Percentiles rank a stretch among this genome's conserved stretches.
Conservation (phyloP, 2,113 vertebrate genomes). For the Mungos mungo region DNA sequence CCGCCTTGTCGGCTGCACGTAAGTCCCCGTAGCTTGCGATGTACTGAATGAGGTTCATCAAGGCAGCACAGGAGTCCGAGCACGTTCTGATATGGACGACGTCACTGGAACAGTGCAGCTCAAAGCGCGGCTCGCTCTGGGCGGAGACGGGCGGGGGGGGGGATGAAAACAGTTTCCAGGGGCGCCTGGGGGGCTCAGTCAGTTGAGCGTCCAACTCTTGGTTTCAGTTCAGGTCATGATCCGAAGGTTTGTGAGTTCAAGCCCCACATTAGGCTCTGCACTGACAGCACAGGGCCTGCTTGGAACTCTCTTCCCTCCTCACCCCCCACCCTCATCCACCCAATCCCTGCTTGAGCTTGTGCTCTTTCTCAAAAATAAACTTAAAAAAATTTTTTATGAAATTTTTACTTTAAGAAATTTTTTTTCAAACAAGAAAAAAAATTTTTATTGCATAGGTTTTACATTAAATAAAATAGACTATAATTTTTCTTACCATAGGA, state of each 20-base stretch:
- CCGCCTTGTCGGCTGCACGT: conserved; percentile 86
- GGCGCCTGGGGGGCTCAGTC: too few relatives aligned
- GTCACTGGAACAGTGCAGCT: conserved; percentile 97
- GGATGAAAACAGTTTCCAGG: background rate
- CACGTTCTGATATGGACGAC: conserved; percentile 96
- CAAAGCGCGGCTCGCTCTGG: conserved; percentile 93
- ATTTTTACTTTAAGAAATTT: too few relatives aligned
- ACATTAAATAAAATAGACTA: background rate
- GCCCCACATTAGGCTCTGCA: too few relatives aligned
- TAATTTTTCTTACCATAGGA: background rate
- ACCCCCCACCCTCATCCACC: too few relatives aligned
- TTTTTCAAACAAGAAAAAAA: background rate
- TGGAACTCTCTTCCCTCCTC: too few relatives aligned
- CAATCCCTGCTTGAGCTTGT: too few relatives aligned
- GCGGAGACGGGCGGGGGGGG: background rate
- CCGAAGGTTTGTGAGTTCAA: too few relatives aligned
- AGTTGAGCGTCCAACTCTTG: too few relatives aligned
- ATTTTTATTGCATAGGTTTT: background rate
- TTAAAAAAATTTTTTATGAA: too few relatives aligned
- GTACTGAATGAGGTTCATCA: conserved; percentile 99
- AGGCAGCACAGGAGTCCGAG: conserved; percentile 95
- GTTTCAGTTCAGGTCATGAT: too few relatives aligned
- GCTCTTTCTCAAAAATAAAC: too few relatives aligned
- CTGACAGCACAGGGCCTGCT: too few relatives aligned
- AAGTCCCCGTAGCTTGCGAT: conserved; percentile 97